Evolutionary conservation across 2,888 invertebrate species (phyloP).

Genomic region (Tipula helvola): DNA sequence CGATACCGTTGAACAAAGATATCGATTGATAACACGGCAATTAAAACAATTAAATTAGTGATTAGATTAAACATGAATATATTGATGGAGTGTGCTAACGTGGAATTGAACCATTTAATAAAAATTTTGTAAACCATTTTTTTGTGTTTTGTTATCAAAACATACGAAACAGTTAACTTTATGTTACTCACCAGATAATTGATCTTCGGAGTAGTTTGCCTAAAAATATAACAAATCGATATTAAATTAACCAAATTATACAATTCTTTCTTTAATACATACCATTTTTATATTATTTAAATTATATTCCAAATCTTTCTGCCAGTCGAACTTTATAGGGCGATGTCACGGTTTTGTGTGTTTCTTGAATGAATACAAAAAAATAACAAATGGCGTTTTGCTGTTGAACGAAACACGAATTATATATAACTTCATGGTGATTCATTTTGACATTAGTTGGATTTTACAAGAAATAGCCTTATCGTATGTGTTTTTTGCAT

Average conservation of each 20-base stretch:
- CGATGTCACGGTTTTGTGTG: conserved; percentile 8
- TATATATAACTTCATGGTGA: not conserved
- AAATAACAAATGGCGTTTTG: not conserved
- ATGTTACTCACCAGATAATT: conserved; percentile 72
- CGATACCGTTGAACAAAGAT: not conserved
- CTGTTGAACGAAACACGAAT: not conserved
- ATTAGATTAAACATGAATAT: conserved; percentile 9
- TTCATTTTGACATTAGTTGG: not conserved
- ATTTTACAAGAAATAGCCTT: not conserved
- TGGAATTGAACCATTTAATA: not conserved
- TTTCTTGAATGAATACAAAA: not conserved
- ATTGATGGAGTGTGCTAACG: conserved; percentile 5
- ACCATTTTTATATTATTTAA: conserved; percentile 7
- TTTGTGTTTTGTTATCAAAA: not conserved
- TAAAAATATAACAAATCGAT: conserved; percentile 36
- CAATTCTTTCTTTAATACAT: not conserved
- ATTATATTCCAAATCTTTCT: not conserved
- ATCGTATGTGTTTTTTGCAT: too few relatives aligned
- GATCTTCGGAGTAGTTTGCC: conserved; percentile 83
- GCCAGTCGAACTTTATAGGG: not conserved
- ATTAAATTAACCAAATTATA: not conserved
- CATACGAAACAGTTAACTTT: not conserved
- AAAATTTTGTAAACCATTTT: conserved; percentile 9
- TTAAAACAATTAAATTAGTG: not conserved
- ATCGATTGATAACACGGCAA: not conserved